A percentile compares a stretch with the other conserved stretches of the same genome.
These are phyloP conservation scores for Ethmia dodecea DNA, from an alignment of 2,888 invertebrate species.

Conservation along the genomic window DNA sequence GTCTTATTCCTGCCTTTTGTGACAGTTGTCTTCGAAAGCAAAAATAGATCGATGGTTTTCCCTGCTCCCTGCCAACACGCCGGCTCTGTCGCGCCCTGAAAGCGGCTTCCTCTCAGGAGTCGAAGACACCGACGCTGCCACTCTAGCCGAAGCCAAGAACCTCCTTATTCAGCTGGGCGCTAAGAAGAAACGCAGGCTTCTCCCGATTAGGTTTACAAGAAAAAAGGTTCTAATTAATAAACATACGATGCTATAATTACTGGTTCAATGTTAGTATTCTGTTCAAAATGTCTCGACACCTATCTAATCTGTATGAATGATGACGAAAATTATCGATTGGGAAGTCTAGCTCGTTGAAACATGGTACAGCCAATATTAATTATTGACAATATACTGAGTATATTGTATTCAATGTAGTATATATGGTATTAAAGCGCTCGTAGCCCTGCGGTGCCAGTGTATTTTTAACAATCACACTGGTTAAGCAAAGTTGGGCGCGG, in stretches of 20 bases:
- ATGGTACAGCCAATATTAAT: no score
- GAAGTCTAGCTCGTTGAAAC: no score
- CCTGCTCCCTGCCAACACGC: constrained; percentile 74
- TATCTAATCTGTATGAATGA: no score
- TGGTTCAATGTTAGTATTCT: constrained; percentile 19
- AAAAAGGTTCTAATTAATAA: constrained; percentile 81
- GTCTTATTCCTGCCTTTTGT: no score
- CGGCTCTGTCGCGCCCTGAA: constrained; percentile 84
- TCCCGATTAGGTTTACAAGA: constrained; percentile 83
- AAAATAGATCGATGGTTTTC: constrained; percentile 91
- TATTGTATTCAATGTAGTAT: no score
- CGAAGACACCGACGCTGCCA: constrained; percentile 73
- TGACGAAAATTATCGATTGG: no score
- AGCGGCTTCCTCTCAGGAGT: constrained; percentile 87
- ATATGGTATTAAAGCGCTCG: no score
- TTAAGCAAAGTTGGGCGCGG: no score
- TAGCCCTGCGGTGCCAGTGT: no score
- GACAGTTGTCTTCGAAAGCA: constrained; percentile 84
- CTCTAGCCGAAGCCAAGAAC: constrained; percentile 82
- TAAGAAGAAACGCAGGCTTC: constrained; percentile 82
- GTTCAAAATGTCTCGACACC: constrained; percentile 26
- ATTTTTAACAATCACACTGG: no score
- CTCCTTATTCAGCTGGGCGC: constrained; percentile 83
- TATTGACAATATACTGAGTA: no score
- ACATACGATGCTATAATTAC: constrained; percentile 26